Evolutionary conservation across 2,888 invertebrate species (phyloP), one percentile per base, ranked within the genome.

Genomic region (Eupeodes latifasciatus): DNA sequence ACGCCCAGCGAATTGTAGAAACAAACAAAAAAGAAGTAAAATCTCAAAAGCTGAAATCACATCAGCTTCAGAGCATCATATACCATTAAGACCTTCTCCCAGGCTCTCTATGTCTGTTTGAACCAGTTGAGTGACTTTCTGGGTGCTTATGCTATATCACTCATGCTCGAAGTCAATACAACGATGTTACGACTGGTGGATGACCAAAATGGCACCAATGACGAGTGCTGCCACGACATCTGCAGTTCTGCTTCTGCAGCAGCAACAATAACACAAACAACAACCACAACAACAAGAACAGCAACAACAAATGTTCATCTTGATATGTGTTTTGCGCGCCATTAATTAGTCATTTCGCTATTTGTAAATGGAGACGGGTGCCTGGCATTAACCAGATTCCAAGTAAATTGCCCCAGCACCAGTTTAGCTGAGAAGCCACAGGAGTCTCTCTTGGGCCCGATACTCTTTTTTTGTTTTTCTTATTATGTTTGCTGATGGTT

Each of bases 321-420:
- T 90, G 90, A 90, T 90, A 91, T 91, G 90, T 91, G 90, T 91
- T 91, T 90, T 90, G 90, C 90, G 90, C 90, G 90, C 90, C 90
- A 91, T 91, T 91, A 91, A 91, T 91, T 91, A 91, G 90, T 91
- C 90, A 91, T 91, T 91, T 90, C 81, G 90, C 89, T 90, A 90
- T 91, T 91, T 91, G 90, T 91, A 90, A 90, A 90, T 90, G 90
- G 90, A 90, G 90, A 90, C 90, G 90, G 89, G 90, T 90, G 90
- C 90, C 90, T 90, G 89, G 90, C 90, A 90, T 90, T 90, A 90
- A 90, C 90, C 84, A 90, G 90, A 90, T 90, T 90, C 90, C 90
- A 80, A 85, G 89, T 90, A 90, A 90, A 90, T 90, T 90, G 90
- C 89, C 64, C 75, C 85, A 78, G 84, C 84, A 88, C 74, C 81